Base-by-base conservation (phyloP, 2,113 vertebrate genomes). In the Hippocampus abdominalis region DNA sequence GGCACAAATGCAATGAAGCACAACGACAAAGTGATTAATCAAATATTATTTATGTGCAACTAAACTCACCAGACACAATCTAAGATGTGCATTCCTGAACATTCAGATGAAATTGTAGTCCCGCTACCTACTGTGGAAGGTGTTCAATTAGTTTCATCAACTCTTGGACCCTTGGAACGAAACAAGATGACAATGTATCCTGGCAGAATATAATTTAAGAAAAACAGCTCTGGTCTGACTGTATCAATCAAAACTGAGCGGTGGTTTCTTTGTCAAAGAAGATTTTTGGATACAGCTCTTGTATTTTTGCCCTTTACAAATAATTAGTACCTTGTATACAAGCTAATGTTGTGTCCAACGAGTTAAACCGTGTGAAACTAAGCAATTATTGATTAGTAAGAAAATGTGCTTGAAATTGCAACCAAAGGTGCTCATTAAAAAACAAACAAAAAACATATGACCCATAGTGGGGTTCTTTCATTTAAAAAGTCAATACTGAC, bases 1-100 rank as follows among this genome's bases (percentile, higher is more conserved):
- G 51, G 40, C 51, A 9, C 21, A 66, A 51, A 63, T 5, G 9
- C 25, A 40, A 18, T 61, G 66, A 78, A 75, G 57, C 66, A 81
- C 78, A 75, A 74, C 53, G 54, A 63, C 53, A 25, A 68, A 21
- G 16, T 64, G 29, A 54, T 32, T 20, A 40, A 71, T 40, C 27
- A 40, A 29, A 66, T 42, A 23, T 46, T 64, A 5, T 69, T 40
- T 42, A 13, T 63, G 61, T 42, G 61, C 61, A n/a, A 39, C 64
- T 18, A 68, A 11, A 39, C n/a, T 49, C 21, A 66, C 12, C 60
- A 64, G 21, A 40, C 23, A 62, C 12, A 66, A 63, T 16, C 21
- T 13, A 15, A 66, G 32, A 42, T 42, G 25, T 42, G 46, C 63
- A 60, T 60, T 15, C 25, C 12, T 62, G 18, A 2, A 23, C 8